These are phyloP conservation scores for Pristionchus arcanus DNA, from an alignment of 2,888 invertebrate species.

Conservation along the genomic window DNA sequence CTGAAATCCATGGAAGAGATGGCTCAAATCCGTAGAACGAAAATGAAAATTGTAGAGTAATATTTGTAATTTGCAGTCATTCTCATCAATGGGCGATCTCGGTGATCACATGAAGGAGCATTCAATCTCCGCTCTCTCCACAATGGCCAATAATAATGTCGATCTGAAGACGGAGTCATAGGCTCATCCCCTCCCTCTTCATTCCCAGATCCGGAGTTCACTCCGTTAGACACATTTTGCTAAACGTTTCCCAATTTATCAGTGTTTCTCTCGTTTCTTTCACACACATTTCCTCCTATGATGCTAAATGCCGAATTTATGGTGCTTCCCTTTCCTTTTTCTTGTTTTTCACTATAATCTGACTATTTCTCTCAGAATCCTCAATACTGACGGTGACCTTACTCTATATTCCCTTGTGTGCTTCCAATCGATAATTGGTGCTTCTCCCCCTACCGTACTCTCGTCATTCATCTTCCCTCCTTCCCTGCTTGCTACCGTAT, in stretches of 20 bases:
- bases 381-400: constrained; percentile 31
- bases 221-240: constrained; percentile 35
- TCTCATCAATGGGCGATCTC: constrained; percentile 68
- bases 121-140: constrained; percentile 59
- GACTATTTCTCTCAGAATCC: constrained; percentile 35
- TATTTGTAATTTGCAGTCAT: constrained; percentile 57
- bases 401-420: constrained; percentile 14
- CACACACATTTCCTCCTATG: constrained; percentile 4
- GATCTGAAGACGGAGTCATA: constrained; percentile 51
- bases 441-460: constrained; percentile 19
- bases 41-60: no score
- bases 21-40: no score
- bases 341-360: neutral
- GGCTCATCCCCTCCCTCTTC: neutral
- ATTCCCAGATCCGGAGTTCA: neutral
- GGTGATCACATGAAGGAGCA: constrained; percentile 74
- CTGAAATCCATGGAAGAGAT: no score
- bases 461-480: constrained; percentile 33
- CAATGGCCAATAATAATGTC: constrained; percentile 43
- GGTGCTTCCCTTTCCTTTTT: constrained; percentile 28
- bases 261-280: neutral
- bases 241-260: neutral
- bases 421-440: constrained; percentile 40
- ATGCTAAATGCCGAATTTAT: constrained; percentile 50
- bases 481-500: constrained; percentile 46